Conservation (phyloP, 2,113 vertebrate genomes). For the Empidonax alnorum region DNA sequence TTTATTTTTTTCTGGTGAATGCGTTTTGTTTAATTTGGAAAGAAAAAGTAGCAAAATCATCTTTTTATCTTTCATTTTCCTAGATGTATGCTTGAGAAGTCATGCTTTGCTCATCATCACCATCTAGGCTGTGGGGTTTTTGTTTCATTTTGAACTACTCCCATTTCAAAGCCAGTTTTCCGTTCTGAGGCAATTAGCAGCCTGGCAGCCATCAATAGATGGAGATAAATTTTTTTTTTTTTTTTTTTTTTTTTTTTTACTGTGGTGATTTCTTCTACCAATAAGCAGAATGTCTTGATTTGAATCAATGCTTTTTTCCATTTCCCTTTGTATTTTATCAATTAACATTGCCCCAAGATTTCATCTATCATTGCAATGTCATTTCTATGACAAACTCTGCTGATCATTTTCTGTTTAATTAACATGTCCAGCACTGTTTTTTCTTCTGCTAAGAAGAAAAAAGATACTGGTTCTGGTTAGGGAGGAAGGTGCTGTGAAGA, state of each 20-base stretch:
- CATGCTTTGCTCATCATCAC: neutral
- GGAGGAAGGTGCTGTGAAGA: neutral
- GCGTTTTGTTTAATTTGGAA: neutral
- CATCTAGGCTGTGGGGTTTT: neutral
- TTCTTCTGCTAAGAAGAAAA: neutral
- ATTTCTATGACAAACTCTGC: neutral
- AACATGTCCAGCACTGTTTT: neutral
- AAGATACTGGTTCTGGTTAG: neutral
- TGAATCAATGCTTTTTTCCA: neutral
- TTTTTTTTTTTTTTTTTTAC: neutral
- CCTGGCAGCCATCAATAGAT: neutral
- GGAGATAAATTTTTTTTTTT: neutral
- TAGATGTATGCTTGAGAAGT: neutral
- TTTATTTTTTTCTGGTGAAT: neutral
- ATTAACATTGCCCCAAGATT: neutral
- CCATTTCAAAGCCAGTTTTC: neutral
- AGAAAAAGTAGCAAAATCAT: neutral
- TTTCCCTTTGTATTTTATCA: constrained; percentile 1
- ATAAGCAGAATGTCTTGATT: neutral
- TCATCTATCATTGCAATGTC: neutral
- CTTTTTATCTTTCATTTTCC: neutral
- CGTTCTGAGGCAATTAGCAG: neutral
- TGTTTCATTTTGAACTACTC: neutral
- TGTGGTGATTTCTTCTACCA: neutral
- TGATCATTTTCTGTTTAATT: neutral